phyloP scores from a whole-genome alignment of 1,140 invertebrate species.

The Cecropterus lyciades region DNA sequence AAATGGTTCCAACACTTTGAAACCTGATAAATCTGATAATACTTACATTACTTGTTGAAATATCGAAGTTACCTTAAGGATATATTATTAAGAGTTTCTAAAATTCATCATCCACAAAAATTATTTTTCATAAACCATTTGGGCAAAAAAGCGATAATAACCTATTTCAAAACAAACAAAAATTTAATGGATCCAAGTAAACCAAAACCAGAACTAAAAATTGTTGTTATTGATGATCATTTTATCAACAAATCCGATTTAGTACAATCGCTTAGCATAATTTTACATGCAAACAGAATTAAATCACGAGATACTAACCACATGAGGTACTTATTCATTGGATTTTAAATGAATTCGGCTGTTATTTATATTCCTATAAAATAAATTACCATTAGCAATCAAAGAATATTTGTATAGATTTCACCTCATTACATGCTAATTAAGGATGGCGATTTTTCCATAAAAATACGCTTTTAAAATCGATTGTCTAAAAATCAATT shows the following conservation, averaged over 20 bases:
- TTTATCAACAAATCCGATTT: not conserved
- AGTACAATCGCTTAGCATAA: not conserved
- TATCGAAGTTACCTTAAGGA: too few species aligned
- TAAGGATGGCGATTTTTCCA: not conserved
- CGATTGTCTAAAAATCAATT: too few species aligned
- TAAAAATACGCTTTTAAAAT: too few species aligned
- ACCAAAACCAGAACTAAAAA: not conserved
- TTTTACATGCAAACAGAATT: not conserved
- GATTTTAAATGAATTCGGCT: slow-evolving; percentile 11
- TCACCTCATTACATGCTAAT: slow-evolving; percentile 11
- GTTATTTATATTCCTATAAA: slow-evolving; percentile 10
- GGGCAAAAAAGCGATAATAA: too few species aligned
- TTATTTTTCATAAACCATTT: too few species aligned
- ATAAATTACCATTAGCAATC: not conserved
- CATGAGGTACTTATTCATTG: not conserved
- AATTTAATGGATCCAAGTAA: too few species aligned
- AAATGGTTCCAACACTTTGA: too few species aligned
- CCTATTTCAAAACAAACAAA: too few species aligned
- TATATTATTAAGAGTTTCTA: too few species aligned
- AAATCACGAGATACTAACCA: not conserved
- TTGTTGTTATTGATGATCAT: slow-evolving; percentile 12
- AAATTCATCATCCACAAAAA: too few species aligned
- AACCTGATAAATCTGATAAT: too few species aligned
- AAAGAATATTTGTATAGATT: not conserved
- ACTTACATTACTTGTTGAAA: too few species aligned